phyloP scores from a whole-genome alignment of 1,140 invertebrate species.

The Bombus polaris region DNA sequence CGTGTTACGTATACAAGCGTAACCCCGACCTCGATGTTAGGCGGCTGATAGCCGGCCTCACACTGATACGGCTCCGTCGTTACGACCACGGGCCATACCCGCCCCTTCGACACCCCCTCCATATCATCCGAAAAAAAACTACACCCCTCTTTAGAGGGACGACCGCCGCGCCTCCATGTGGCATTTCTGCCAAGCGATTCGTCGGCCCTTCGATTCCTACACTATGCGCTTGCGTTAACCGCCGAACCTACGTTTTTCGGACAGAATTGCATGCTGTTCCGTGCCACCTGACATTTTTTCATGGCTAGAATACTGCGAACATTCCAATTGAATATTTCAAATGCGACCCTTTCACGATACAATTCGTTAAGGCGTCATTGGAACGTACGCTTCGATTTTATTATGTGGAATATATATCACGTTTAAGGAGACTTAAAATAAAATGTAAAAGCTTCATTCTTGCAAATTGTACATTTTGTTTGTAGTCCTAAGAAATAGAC shows the following conservation, averaged over 20 bases:
- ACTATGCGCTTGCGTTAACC: background rate
- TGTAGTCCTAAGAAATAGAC: background rate
- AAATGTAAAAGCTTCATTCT: background rate
- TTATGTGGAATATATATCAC: background rate
- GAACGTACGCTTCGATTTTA: background rate
- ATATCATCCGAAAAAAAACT: constrained; percentile 53
- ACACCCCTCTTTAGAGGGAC: constrained; percentile 57
- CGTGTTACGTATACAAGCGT: constrained; percentile 60
- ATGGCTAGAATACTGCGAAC: background rate
- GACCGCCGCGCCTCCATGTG: constrained; percentile 40
- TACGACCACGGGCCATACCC: constrained; percentile 56
- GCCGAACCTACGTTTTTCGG: background rate
- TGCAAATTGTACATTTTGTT: background rate
- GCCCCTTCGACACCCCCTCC: constrained; percentile 43
- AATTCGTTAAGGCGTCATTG: no score
- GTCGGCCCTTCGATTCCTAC: constrained; percentile 27
- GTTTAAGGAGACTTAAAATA: background rate
- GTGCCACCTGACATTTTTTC: background rate
- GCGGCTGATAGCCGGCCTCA: constrained; percentile 81
- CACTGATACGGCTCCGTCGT: constrained; percentile 73
- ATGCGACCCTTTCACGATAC: background rate
- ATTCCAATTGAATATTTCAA: background rate
- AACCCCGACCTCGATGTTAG: constrained; percentile 77
- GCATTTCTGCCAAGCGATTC: constrained; percentile 24
- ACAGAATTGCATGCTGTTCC: background rate